Evolutionary conservation across 2,113 vertebrate species (phyloP).

Genomic region (Clarias gariepinus): DNA sequence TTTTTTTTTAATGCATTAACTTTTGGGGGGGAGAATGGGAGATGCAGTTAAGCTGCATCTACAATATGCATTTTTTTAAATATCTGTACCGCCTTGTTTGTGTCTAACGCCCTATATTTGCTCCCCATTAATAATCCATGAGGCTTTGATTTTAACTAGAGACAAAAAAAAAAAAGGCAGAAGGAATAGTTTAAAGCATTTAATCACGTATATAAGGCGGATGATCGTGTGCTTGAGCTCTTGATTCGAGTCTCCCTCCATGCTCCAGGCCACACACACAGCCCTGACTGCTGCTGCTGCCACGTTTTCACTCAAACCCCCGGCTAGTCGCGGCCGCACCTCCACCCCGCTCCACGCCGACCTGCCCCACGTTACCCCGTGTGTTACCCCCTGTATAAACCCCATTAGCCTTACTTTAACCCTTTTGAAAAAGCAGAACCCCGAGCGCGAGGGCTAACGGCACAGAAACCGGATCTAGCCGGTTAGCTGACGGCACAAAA

Average conservation of each 20-base stretch:
- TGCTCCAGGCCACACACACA: conserved; percentile 7
- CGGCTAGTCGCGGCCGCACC: neutral
- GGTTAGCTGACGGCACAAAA: conserved; percentile 14
- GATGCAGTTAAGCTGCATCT: too few relatives aligned
- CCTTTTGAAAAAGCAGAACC: neutral
- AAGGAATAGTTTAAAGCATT: neutral
- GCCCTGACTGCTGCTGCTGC: conserved; percentile 14
- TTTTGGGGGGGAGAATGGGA: neutral
- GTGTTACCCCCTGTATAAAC: neutral
- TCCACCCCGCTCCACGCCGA: neutral
- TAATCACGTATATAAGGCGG: too few relatives aligned
- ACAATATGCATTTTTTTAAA: neutral
- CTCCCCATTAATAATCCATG: neutral
- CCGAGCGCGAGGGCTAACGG: too few relatives aligned
- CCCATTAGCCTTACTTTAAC: too few relatives aligned
- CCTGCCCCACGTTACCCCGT: neutral
- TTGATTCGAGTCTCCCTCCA: neutral
- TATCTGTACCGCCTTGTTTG: neutral
- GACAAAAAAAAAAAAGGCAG: neutral
- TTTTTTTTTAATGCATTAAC: neutral
- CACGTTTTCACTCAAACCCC: conserved; percentile 49
- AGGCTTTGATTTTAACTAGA: neutral
- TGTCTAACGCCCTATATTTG: neutral
- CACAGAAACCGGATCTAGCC: conserved; percentile 6
- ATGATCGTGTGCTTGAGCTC: neutral